Evolutionary conservation across 2,797 vertebrate genomes (phyloP).

Genomic region (Erithacus rubecula): DNA sequence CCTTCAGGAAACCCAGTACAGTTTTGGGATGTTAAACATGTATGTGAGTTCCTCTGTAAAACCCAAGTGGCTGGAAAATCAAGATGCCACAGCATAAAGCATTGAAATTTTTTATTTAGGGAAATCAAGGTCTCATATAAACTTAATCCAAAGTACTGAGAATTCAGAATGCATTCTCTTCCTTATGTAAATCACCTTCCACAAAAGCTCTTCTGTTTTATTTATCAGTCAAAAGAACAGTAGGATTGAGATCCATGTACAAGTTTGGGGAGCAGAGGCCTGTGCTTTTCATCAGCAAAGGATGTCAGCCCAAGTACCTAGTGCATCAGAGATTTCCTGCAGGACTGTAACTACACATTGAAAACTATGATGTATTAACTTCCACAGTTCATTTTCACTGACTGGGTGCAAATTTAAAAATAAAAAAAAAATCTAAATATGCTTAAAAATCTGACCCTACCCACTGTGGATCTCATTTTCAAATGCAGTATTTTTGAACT

Average conservation of each 20-base stretch:
- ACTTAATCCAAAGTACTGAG: background rate
- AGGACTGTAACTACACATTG: background rate
- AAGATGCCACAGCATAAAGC: background rate
- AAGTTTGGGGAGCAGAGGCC: background rate
- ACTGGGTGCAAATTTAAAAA: background rate
- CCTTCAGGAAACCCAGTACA: background rate
- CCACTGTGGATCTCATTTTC: background rate
- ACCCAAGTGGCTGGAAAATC: background rate
- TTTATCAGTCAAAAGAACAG: background rate
- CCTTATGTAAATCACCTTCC: rapidly evolving
- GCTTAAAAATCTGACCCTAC: background rate
- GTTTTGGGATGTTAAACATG: background rate
- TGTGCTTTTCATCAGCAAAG: background rate
- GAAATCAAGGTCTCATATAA: background rate
- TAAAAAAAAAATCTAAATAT: background rate
- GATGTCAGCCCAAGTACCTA: background rate
- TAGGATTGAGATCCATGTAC: background rate
- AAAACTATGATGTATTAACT: background rate
- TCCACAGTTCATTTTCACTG: background rate
- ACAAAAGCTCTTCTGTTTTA: background rate
- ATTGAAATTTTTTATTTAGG: background rate
- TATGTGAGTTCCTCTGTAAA: background rate
- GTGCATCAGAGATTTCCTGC: background rate
- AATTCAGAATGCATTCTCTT: background rate
- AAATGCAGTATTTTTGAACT: background rate